phyloP scores from a whole-genome alignment of 2,888 invertebrate species.

The Ametastegia equiseti region DNA sequence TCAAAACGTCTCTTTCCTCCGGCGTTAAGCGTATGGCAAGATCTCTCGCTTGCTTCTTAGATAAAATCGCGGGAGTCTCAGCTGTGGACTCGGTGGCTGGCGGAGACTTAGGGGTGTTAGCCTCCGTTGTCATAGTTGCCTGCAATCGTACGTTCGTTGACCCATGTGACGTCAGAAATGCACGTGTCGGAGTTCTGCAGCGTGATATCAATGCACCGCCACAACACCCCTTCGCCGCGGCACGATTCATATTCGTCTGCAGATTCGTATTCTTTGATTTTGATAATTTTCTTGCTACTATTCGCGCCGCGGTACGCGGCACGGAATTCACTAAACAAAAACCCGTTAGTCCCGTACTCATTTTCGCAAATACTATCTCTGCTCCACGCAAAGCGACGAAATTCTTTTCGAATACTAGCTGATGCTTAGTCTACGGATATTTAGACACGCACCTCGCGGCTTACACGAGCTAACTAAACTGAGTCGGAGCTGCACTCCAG shows the following conservation, averaged over 20 bases:
- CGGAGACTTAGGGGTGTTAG: not conserved
- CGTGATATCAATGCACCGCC: not conserved
- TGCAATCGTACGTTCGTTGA: constrained; percentile 23
- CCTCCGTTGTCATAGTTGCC: constrained; percentile 3
- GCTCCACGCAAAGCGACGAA: not conserved
- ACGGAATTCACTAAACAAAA: not conserved
- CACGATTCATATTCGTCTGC: not conserved
- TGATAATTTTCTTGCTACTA: constrained; percentile 13
- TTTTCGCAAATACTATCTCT: not conserved
- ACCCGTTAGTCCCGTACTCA: constrained; percentile 16
- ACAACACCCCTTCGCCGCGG: not conserved
- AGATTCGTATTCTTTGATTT: not conserved
- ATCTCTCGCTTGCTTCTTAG: constrained; percentile 86
- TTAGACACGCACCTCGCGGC: not conserved
- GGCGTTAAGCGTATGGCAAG: constrained; percentile 84
- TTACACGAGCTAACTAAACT: constrained; percentile 1
- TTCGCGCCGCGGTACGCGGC: constrained; percentile 1
- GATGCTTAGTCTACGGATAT: not conserved
- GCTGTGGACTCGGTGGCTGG: not conserved
- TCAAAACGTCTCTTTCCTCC: constrained; percentile 84
- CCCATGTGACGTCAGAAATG: constrained; percentile 26
- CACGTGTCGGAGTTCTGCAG: constrained; percentile 26
- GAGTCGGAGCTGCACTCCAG: not conserved
- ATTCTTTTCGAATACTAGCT: not conserved
- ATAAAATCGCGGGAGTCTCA: constrained; percentile 71